These are phyloP conservation scores for Machaerirhynchus nigripectus DNA, from an alignment of 2,113 vertebrate species.

Conservation along the genomic window DNA sequence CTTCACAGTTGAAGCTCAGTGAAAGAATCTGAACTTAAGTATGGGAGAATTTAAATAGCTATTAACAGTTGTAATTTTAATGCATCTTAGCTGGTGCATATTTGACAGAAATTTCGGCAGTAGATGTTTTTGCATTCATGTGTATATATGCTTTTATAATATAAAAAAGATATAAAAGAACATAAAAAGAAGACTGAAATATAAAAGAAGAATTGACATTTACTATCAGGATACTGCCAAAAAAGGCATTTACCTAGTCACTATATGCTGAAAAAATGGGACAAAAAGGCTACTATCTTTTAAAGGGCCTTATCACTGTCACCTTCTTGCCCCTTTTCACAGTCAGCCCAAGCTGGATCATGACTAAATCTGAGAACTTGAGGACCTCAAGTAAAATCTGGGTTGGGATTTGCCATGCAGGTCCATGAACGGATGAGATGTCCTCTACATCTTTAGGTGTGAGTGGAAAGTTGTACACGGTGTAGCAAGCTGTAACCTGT, in stretches of 20 bases:
- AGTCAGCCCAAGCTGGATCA: background rate
- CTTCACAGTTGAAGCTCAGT: background rate
- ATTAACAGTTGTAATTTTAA: background rate
- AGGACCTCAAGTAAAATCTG: background rate
- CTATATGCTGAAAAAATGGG: background rate
- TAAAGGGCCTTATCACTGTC: background rate
- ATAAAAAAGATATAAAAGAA: background rate
- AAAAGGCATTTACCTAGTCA: background rate
- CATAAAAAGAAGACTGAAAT: background rate
- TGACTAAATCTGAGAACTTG: background rate
- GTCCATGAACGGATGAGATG: rapidly evolving
- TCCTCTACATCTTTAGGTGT: background rate
- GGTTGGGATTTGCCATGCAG: background rate
- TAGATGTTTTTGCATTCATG: background rate
- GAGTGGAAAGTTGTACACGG: rapidly evolving
- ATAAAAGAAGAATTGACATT: background rate
- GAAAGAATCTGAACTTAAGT: background rate
- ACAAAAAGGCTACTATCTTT: background rate
- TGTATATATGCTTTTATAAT: background rate
- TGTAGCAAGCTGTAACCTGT: background rate
- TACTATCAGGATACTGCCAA: background rate
- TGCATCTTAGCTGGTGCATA: background rate
- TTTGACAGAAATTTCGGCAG: background rate
- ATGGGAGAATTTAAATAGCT: background rate
- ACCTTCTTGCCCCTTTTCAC: background rate